These are phyloP conservation scores for Didymodactylos carnosus DNA, from an alignment of 2,888 invertebrate species.

Conservation along the genomic window DNA sequence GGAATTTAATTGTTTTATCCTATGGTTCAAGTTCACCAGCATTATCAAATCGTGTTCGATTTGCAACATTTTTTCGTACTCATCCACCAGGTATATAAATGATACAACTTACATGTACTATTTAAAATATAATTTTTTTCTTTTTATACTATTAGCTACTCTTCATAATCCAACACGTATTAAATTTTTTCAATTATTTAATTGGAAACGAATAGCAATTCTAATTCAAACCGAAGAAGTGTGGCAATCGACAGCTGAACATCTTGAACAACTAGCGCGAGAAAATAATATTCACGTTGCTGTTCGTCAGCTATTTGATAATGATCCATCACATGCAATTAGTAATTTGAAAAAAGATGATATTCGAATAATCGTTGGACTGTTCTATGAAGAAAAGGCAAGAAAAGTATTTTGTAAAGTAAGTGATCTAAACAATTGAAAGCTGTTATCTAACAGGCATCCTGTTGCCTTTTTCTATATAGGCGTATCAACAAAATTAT, in stretches of 20 bases:
- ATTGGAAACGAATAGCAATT: conserved; percentile 90
- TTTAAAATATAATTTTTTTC: too few species aligned
- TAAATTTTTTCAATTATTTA: conserved; percentile 82
- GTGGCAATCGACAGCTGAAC: conserved; percentile 38
- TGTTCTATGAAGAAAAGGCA: conserved; percentile 94
- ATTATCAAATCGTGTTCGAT: conserved; percentile 78
- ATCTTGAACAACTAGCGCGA: conserved; percentile 18
- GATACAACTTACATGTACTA: too few species aligned
- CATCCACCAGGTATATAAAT: too few species aligned
- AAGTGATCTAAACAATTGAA: conserved; percentile 9
- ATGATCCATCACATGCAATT: conserved; percentile 87
- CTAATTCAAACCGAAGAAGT: conserved; percentile 96
- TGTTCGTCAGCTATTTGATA: conserved; percentile 82
- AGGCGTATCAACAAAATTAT: conserved; percentile 62
- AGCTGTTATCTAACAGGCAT: neutral
- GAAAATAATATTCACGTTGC: conserved; percentile 37
- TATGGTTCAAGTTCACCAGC: conserved; percentile 98
- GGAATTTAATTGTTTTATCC: conserved; percentile 94
- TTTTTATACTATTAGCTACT: too few species aligned
- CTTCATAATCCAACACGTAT: conserved; percentile 94
- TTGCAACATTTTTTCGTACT: conserved; percentile 90
- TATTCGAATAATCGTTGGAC: conserved; percentile 84
- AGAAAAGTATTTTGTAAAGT: conserved; percentile 85
- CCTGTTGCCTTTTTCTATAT: conserved; percentile 1
- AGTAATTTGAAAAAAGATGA: conserved; percentile 75